phyloP scores from a whole-genome alignment of 2,113 vertebrate species.

The Glareola pratincola region DNA sequence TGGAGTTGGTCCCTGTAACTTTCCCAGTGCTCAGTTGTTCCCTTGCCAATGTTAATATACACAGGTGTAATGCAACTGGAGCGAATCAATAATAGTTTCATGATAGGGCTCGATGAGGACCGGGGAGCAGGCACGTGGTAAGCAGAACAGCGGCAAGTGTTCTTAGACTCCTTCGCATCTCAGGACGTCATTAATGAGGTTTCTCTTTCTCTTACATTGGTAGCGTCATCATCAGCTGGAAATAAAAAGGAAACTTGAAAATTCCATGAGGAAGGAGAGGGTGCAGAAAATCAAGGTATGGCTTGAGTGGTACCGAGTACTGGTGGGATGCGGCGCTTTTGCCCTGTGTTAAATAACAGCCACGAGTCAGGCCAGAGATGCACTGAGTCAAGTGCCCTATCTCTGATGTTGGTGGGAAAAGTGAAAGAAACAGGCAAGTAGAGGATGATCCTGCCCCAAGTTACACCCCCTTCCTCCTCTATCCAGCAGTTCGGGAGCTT shows the following conservation, averaged over 20 bases:
- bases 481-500: background rate
- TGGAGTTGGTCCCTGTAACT: background rate
- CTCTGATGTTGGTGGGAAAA: background rate
- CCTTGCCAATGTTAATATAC: background rate
- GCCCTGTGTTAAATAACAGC: background rate
- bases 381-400: background rate
- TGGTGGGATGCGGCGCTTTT: background rate
- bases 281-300: conserved; percentile 83
- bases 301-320: background rate
- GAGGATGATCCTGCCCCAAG: background rate
- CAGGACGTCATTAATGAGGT: background rate
- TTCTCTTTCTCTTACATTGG: background rate
- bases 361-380: background rate
- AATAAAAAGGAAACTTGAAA: conserved; percentile 80
- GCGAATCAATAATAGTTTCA: background rate
- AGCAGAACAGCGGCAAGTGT: background rate
- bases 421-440: background rate
- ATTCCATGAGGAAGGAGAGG: conserved; percentile 72
- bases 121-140: background rate
- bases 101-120: background rate
- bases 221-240: conserved; percentile 83
- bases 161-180: background rate
- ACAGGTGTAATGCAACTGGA: background rate
- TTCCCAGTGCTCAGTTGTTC: background rate
- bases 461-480: background rate